A percentile compares a stretch with the other conserved stretches of the same genome.
Conservation (phyloP, 2,797 vertebrate genomes). For the Gymnothorax reevesii region DNA sequence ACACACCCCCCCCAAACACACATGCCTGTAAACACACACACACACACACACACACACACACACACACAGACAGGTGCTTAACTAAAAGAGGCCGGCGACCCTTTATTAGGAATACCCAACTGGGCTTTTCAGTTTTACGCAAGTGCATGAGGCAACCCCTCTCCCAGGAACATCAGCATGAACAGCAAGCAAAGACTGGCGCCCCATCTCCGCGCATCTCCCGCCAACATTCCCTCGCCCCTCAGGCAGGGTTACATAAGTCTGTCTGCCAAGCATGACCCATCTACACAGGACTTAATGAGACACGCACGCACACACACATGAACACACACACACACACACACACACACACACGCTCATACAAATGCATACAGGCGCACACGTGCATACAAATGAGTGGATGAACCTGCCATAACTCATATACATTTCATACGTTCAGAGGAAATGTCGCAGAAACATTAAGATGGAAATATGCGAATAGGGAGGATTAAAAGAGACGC, state of each 20-base stretch:
- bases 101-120: neutral
- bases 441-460: neutral
- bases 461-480: neutral
- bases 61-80: neutral
- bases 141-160: neutral
- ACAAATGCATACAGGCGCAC: slow-evolving; percentile 31
- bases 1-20: no score
- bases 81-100: neutral
- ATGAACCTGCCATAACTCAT: slow-evolving; percentile 6
- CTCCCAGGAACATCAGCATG: slow-evolving; percentile 6
- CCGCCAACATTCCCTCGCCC: neutral
- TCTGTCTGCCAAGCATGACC: slow-evolving; percentile 24
- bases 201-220: neutral
- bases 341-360: slow-evolving; percentile 25
- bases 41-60: slow-evolving; percentile 50
- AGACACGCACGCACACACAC: neutral
- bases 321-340: no score
- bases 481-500: neutral
- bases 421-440: neutral
- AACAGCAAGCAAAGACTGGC: neutral
- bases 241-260: neutral
- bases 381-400: neutral
- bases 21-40: slow-evolving; percentile 62
- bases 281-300: slow-evolving; percentile 13
- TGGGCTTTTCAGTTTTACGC: neutral